Percentiles rank a stretch among this genome's conserved stretches.
phyloP scores from a whole-genome alignment of 2,888 invertebrate genomes.

The Hetaerina titia region DNA sequence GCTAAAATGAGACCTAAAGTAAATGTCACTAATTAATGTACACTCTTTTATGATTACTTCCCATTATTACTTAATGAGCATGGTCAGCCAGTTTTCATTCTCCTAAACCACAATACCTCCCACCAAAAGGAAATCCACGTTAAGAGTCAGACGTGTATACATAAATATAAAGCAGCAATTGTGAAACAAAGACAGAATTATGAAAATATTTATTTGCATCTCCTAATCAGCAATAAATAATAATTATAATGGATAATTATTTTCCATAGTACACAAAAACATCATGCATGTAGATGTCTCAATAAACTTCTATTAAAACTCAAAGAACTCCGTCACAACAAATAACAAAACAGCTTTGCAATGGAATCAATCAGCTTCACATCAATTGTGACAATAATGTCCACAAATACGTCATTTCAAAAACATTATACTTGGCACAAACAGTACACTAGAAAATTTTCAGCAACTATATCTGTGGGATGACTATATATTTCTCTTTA shows the following conservation, averaged over 20 bases:
- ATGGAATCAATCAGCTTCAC: slow-evolving; percentile 48
- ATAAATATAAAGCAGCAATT: not conserved
- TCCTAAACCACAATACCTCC: no score
- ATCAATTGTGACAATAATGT: slow-evolving; percentile 53
- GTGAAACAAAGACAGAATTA: slow-evolving; percentile 45
- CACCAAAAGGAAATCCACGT: no score
- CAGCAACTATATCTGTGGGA: slow-evolving; percentile 1
- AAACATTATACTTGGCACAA: slow-evolving; percentile 52
- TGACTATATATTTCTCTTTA: slow-evolving; percentile 44
- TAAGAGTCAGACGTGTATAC: no score
- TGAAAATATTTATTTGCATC: slow-evolving; percentile 62
- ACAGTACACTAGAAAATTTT: slow-evolving; percentile 53
- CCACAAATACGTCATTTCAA: slow-evolving; percentile 35
- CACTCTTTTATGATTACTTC: no score
- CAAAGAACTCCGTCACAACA: slow-evolving; percentile 59
- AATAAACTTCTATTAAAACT: slow-evolving; percentile 55
- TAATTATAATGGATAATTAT: slow-evolving; percentile 36
- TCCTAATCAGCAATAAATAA: slow-evolving; percentile 55
- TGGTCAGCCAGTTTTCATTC: no score
- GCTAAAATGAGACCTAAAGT: no score
- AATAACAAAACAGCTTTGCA: slow-evolving; percentile 57
- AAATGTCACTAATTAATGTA: no score
- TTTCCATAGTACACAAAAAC: slow-evolving; percentile 45
- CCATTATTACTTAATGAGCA: no score
- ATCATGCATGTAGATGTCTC: slow-evolving; percentile 52